Percentiles rank a stretch among this genome's conserved stretches.
phyloP scores from a whole-genome alignment of 2,888 invertebrate species.

The Galeruca laticollis region DNA sequence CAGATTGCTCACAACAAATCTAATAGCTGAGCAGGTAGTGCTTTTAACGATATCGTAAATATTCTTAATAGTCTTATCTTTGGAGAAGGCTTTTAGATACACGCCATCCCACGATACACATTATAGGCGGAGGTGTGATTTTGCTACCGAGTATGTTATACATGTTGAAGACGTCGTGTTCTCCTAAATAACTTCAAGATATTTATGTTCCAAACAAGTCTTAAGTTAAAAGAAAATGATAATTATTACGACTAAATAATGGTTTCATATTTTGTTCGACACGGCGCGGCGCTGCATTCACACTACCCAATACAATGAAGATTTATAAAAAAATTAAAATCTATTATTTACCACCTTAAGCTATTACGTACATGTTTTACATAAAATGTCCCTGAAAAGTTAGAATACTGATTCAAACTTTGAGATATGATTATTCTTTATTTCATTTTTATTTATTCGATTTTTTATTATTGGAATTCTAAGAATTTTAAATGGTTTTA shows the following conservation, averaged over 20 bases:
- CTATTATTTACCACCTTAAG: too few relatives aligned
- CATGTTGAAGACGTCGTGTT: background rate
- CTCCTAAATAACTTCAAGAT: background rate
- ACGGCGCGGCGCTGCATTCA: too few relatives aligned
- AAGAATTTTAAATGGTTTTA: too few relatives aligned
- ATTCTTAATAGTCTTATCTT: slow-evolving; percentile 43
- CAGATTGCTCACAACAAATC: slow-evolving; percentile 37
- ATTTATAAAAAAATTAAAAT: too few relatives aligned
- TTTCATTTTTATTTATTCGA: too few relatives aligned
- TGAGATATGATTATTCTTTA: too few relatives aligned
- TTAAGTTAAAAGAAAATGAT: background rate
- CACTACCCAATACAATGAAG: too few relatives aligned
- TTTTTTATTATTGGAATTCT: too few relatives aligned
- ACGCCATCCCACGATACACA: slow-evolving; percentile 28
- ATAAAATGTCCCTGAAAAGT: too few relatives aligned
- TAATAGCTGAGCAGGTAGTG: slow-evolving; percentile 44
- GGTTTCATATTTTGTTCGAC: background rate
- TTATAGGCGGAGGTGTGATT: slow-evolving; percentile 29
- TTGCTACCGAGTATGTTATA: slow-evolving; percentile 24
- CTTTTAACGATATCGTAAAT: slow-evolving; percentile 45
- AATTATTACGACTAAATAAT: too few relatives aligned
- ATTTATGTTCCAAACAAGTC: background rate
- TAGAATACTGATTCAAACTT: too few relatives aligned
- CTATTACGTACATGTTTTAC: too few relatives aligned
- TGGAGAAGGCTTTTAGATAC: slow-evolving; percentile 40